Conservation (phyloP, 2,113 vertebrate genomes). For the Grantiella picta region DNA sequence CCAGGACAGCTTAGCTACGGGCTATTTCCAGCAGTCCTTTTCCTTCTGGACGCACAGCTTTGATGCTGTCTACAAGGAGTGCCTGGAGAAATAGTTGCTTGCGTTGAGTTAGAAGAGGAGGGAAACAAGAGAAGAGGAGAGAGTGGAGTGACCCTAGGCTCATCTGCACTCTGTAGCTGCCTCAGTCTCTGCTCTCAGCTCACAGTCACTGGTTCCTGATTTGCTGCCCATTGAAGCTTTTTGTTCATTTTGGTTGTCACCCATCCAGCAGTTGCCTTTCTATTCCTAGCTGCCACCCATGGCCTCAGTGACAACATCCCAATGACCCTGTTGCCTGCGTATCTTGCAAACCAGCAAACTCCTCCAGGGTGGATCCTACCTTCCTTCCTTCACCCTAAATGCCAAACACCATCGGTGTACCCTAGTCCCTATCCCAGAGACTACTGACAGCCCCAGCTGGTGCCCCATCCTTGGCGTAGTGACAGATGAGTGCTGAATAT, state of each 20-base stretch:
- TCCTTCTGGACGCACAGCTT: conserved; percentile 29
- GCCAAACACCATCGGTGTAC: accelerated
- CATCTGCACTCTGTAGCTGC: neutral
- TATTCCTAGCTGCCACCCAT: neutral
- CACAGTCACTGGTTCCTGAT: neutral
- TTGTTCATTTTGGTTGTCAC: neutral
- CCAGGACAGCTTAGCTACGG: neutral
- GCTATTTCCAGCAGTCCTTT: conserved; percentile 22
- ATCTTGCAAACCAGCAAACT: neutral
- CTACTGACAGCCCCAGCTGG: neutral
- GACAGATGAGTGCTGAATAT: neutral
- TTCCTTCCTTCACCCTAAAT: neutral
- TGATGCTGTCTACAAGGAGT: neutral
- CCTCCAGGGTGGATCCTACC: neutral
- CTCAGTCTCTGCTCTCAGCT: neutral
- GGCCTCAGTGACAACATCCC: neutral
- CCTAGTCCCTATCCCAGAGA: neutral
- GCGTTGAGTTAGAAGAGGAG: neutral
- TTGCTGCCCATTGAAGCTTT: neutral
- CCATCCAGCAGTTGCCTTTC: neutral
- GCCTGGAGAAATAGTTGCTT: conserved; percentile 19
- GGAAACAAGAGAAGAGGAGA: neutral
- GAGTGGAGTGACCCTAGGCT: neutral
- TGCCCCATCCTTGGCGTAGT: neutral
- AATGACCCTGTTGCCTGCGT: accelerated